Evolutionary conservation across 2,888 invertebrate genomes (phyloP).

Genomic region (Lasioglossum lativentre): DNA sequence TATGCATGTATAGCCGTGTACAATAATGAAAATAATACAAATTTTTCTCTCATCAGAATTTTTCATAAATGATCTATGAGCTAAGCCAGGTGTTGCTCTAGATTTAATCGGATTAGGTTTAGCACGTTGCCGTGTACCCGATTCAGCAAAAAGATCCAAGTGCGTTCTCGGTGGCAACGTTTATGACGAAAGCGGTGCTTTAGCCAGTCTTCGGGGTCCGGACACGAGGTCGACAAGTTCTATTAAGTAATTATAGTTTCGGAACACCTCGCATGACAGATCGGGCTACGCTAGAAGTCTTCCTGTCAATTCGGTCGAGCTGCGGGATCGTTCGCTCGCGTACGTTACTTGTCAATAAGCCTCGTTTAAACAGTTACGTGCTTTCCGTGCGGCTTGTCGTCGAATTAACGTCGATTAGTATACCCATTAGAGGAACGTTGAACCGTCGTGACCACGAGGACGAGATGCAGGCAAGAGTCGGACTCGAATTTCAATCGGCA

Average conservation of each 20-base stretch:
- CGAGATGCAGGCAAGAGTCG: constrained; percentile 29
- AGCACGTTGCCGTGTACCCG: background rate
- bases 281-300: constrained; percentile 28
- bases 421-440: constrained; percentile 83
- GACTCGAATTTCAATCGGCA: constrained; percentile 48
- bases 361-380: constrained; percentile 60
- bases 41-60: too few species aligned
- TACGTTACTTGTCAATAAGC: constrained; percentile 65
- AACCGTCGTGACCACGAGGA: constrained; percentile 71
- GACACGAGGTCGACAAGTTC: background rate
- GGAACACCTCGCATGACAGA: background rate
- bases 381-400: constrained; percentile 73
- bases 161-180: background rate
- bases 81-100: too few species aligned
- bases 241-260: background rate
- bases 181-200: background rate
- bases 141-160: background rate
- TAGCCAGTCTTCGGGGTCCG: background rate
- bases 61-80: too few species aligned
- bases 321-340: constrained; percentile 45
- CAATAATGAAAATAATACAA: too few species aligned
- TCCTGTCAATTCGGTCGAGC: constrained; percentile 40
- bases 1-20: too few species aligned
- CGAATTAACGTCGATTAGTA: constrained; percentile 83
- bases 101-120: background rate